Evolutionary conservation across 2,113 vertebrate genomes (phyloP).

Genomic region (Poeciliopsis retropinna): DNA sequence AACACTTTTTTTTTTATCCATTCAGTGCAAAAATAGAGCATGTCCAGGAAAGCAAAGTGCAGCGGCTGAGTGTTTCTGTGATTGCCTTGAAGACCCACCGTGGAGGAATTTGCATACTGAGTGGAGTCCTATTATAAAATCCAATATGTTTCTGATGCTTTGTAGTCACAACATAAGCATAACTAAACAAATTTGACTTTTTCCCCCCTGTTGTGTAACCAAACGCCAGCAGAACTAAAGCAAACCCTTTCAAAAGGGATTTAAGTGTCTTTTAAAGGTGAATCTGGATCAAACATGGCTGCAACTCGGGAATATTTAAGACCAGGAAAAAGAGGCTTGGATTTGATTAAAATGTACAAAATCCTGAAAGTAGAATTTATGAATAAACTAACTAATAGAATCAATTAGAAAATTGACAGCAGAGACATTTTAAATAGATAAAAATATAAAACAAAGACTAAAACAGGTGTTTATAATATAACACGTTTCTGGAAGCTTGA

Average conservation of each 20-base stretch:
- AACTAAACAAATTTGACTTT: slow-evolving; percentile 42
- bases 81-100: slow-evolving; percentile 42
- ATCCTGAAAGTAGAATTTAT: background rate
- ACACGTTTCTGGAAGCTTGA: too few relatives aligned
- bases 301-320: background rate
- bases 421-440: background rate
- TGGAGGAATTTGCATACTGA: slow-evolving; percentile 62
- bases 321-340: background rate
- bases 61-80: slow-evolving; percentile 10
- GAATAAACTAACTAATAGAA: background rate
- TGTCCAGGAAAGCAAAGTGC: slow-evolving; percentile 27
- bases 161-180: slow-evolving; percentile 41
- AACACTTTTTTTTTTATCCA: slow-evolving; percentile 43
- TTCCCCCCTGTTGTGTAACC: background rate
- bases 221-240: background rate
- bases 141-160: slow-evolving; percentile 39
- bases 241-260: background rate
- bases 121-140: slow-evolving; percentile 58
- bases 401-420: background rate
- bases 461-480: background rate
- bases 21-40: slow-evolving; percentile 28
- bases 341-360: background rate
- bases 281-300: background rate
- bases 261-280: background rate
- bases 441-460: background rate